These are phyloP conservation scores for Drosophila longiperda DNA, from an alignment of 2,888 invertebrate genomes.

Conservation along the genomic window DNA sequence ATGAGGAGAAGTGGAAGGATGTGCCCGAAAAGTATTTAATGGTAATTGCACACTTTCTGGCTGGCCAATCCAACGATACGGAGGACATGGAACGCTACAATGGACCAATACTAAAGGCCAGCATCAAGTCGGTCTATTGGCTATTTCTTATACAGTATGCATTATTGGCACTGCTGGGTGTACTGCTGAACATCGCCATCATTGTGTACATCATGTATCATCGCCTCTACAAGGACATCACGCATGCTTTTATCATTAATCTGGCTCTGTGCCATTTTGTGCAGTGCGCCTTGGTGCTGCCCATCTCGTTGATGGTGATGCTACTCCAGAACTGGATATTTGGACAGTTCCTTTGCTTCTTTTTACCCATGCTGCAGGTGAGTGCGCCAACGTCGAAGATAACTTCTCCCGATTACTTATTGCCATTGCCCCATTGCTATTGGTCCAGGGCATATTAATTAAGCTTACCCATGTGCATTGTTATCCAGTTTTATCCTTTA, in stretches of 20 bases:
- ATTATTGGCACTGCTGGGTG: conserved; percentile 86
- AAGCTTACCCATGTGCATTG: conserved; percentile 50
- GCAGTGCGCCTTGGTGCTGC: conserved; percentile 89
- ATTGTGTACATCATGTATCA: conserved; percentile 86
- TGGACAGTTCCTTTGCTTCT: conserved; percentile 89
- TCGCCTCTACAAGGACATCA: conserved; percentile 87
- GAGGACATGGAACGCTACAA: conserved; percentile 85
- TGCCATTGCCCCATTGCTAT: conserved; percentile 1
- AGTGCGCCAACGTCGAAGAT: conserved; percentile 59
- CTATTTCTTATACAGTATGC: conserved; percentile 88
- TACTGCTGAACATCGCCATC: conserved; percentile 87
- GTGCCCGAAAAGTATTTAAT: conserved; percentile 83
- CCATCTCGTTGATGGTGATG: conserved; percentile 89
- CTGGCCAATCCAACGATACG: conserved; percentile 81
- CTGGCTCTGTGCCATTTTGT: conserved; percentile 88
- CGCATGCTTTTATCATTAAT: conserved; percentile 89
- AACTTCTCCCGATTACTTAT: conserved; percentile 17
- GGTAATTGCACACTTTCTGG: conserved; percentile 81
- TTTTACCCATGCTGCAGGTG: conserved; percentile 91
- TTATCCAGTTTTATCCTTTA: conserved; percentile 21
- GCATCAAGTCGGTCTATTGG: conserved; percentile 87
- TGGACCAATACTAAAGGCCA: conserved; percentile 87
- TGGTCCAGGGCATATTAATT: conserved; percentile 38
- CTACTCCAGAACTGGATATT: conserved; percentile 90
- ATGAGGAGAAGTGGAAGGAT: conserved; percentile 77